Percentiles rank a stretch among this genome's conserved stretches.
Evolutionary conservation across 2,888 invertebrate species (phyloP).

Genomic region (Galeopsomyia nigrocyanea): DNA sequence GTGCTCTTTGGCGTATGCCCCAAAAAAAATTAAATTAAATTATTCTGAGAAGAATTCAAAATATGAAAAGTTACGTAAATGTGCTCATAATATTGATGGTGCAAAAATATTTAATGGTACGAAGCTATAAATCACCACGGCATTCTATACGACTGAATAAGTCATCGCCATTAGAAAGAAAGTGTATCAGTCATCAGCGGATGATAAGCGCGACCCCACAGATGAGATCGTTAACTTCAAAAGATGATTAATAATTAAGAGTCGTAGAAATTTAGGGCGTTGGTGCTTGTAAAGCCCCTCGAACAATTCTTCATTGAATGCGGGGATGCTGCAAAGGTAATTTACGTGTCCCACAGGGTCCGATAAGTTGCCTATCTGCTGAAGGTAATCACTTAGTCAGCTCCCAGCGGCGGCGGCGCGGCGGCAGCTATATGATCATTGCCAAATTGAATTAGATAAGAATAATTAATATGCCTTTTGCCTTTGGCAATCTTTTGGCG

Average conservation of each 20-base stretch:
- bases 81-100: neutral
- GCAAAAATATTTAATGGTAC: neutral
- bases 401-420: conserved; percentile 59
- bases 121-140: neutral
- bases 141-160: conserved; percentile 8
- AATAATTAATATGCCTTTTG: conserved; percentile 44
- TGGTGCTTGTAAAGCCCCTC: conserved; percentile 50
- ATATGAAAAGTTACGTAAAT: no score
- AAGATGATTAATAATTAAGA: conserved; percentile 65
- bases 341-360: conserved; percentile 67
- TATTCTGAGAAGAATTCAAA: no score
- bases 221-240: conserved; percentile 46
- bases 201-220: conserved; percentile 34
- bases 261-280: conserved; percentile 50
- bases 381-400: conserved; percentile 65
- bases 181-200: conserved; percentile 35
- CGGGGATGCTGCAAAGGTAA: conserved; percentile 64
- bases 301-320: conserved; percentile 47
- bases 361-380: conserved; percentile 67
- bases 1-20: no score
- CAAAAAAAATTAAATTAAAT: no score
- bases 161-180: neutral
- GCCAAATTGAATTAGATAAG: conserved; percentile 68
- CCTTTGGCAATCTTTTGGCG: neutral
- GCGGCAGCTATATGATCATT: no score